Evolutionary conservation across 2,797 vertebrate species (phyloP).

Genomic region (Babyrousa celebensis): DNA sequence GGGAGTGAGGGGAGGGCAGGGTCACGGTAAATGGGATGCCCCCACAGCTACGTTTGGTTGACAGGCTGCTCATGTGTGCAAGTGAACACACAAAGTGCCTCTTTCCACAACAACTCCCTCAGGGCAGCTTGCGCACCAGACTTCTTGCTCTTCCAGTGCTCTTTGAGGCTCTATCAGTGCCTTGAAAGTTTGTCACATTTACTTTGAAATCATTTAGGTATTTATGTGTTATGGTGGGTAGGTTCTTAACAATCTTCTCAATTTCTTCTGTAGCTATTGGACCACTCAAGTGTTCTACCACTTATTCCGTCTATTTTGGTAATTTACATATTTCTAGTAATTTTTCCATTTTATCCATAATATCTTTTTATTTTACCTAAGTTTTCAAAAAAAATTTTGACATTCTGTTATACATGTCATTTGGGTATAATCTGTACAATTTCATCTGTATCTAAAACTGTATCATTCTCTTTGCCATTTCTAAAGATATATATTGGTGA

Average conservation of each 20-base stretch:
- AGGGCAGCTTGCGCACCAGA: neutral
- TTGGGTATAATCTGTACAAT: neutral
- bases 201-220: neutral
- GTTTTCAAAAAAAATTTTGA: conserved; percentile 23
- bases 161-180: neutral
- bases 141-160: neutral
- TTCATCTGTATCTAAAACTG: neutral
- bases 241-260: neutral
- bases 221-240: neutral
- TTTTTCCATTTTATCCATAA: neutral
- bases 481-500: neutral
- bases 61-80: neutral
- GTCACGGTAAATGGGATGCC: neutral
- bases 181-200: neutral
- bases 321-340: conserved; percentile 51
- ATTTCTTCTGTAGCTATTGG: conserved; percentile 7
- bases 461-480: neutral
- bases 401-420: neutral
- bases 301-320: neutral
- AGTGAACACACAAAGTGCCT: neutral
- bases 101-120: neutral
- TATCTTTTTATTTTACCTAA: neutral
- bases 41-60: neutral
- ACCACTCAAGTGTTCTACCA: neutral
- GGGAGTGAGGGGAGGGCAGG: neutral